Base-by-base conservation (phyloP, 64 coral and sea anemone species). In the Actinia tenebrosa region DNA sequence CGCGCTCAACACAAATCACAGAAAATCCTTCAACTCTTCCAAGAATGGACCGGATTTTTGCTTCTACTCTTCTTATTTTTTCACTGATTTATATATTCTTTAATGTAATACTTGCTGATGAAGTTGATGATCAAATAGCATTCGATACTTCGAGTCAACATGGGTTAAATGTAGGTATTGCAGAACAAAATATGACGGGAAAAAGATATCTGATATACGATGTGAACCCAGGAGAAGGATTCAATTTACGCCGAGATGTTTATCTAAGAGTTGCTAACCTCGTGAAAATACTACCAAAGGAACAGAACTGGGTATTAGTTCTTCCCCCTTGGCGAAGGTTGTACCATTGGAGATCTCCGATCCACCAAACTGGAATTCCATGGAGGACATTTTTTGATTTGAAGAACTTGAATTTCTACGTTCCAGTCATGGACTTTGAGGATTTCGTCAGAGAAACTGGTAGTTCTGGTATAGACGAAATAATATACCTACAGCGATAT, bases 381-480 rank as follows among this genome's bases (percentile, higher is more conserved):
- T 99, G 97, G 97, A 87, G 82, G 54, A 99, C 82, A 8, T 99
- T 99, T 59, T 99, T 99, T 71, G 93, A 99, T 78, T 61, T 99
- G 60, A 95, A 93, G 86, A 99, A 90, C 83, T 93, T 99, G 80
- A 95, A 95, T 83, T 63, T 87, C 50, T 99, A 99, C 53, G 64
- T 99, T 72, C 97, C 93, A 56, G 97, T 99, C 22, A 93, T 99
- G 44, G 97, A 99, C 86, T 99, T 99, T 53, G 93, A 95, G 69
- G 93, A 95, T 54, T 99, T 91, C 60, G 84, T 99, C 18, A 95
- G 91, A 83, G 91, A 93, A 91, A 99, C 90, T 68, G 97, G 91
- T 20, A 88, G 86, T 27, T 78, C 88, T 75, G 86, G 88, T 18
- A 93, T 99, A 56, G 97, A 99, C 20, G 93, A 95, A 78, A 91